Base-by-base conservation (phyloP, 1,140 invertebrate species). In the Papilio glaucus region DNA sequence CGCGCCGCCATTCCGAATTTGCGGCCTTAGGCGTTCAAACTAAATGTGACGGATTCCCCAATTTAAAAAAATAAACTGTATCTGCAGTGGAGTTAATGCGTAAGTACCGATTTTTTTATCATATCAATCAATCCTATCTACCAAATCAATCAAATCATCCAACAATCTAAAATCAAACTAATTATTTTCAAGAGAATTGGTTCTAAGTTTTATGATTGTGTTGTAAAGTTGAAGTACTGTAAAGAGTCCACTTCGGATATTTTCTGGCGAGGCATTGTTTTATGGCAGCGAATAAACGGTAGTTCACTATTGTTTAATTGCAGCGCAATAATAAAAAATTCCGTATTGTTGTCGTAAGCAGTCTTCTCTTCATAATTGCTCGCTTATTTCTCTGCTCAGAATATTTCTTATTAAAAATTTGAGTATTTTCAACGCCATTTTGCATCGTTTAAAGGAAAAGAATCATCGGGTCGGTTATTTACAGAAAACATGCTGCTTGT, bases 231-330 rank as follows among this genome's bases (percentile, higher is more conserved):
- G 21, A 57, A 26, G 21, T 57, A 57, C 39, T 4, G 4, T 24
- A 9, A 0, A 57, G 49, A 57, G 49, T 26, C 49, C 18, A 24
- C 49, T 26, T 10, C 21, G 24, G 49, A 57, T 57, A 57, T 57
- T 57, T 57, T 24, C 49, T 57, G 49, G 18, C 21, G 9, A 57
- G 49, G 49, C 49, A 57, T 57, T 57, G 49, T 57, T 57, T 57
- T 24, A 57, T 57, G 49, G 49, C 49, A 57, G 49, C 49, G 21
- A 57, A 57, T 57, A 57, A 57, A 57, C 21, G 49, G 49, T 57
- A 57, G 18, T 57, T 57, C 24, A 57, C 49, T 24, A 57, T 57
- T 57, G 49, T 57, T 57, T 57, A 57, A 57, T 57, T 26, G 49
- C 49, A 57, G 49, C 49, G 4, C 21, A 57, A 57, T 57, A 57